These are phyloP conservation scores for Leucoraja erinaceus DNA, from an alignment of 2,113 vertebrate species.

Conservation along the genomic window DNA sequence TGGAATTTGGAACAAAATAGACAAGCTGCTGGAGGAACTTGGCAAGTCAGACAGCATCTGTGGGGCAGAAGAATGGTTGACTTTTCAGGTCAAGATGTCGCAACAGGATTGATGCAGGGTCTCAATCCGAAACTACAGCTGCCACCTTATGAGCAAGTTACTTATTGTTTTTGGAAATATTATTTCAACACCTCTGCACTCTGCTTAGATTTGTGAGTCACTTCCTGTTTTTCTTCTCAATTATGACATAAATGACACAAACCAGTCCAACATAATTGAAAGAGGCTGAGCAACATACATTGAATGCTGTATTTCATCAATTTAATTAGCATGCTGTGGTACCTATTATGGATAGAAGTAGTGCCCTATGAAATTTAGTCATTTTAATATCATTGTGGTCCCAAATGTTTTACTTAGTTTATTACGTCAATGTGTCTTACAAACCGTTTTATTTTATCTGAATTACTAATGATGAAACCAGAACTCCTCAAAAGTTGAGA, in stretches of 20 bases:
- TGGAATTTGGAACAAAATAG: too few relatives aligned
- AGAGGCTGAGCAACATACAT: background rate
- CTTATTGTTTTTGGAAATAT: background rate
- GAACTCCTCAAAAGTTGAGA: background rate
- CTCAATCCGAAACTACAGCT: background rate
- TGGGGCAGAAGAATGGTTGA: too few relatives aligned
- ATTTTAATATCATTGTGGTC: background rate
- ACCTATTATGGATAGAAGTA: background rate
- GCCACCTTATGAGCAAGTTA: background rate
- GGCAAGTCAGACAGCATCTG: too few relatives aligned
- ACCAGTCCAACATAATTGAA: too few relatives aligned
- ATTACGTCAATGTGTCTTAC: background rate
- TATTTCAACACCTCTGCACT: constrained; percentile 10
- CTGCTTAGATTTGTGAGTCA: constrained; percentile 15
- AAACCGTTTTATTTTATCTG: background rate
- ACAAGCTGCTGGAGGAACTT: too few relatives aligned
- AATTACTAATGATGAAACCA: background rate
- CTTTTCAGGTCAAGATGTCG: too few relatives aligned
- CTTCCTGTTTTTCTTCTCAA: constrained; percentile 2
- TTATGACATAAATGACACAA: background rate
- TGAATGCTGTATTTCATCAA: background rate
- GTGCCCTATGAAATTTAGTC: background rate
- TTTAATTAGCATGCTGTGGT: background rate
- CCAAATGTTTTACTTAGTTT: background rate
- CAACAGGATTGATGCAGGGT: too few relatives aligned